These are phyloP conservation scores for Drosophila guanche DNA, from an alignment of 1,140 invertebrate species.

Conservation along the genomic window DNA sequence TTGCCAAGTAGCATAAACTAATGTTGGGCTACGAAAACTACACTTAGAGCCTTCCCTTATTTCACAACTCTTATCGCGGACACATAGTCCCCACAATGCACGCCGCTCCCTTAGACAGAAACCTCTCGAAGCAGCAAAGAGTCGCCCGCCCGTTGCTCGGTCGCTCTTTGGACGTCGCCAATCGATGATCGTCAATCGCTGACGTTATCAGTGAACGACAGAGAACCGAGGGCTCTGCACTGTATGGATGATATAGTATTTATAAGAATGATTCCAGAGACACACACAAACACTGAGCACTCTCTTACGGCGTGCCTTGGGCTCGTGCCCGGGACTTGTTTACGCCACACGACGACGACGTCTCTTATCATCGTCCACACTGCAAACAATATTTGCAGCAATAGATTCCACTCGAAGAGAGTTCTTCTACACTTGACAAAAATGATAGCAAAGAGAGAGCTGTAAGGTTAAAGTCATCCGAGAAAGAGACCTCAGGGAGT, in stretches of 20 bases:
- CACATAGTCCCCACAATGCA: neutral
- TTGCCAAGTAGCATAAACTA: too few relatives aligned
- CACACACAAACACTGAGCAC: conserved; percentile 9
- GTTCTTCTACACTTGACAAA: conserved; percentile 35
- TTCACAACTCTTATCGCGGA: conserved; percentile 31
- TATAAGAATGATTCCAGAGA: conserved; percentile 20
- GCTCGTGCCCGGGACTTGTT: conserved; percentile 22
- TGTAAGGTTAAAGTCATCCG: neutral
- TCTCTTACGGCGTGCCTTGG: conserved; percentile 48
- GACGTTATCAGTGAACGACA: conserved; percentile 29
- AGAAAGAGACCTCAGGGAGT: neutral
- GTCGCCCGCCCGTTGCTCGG: neutral
- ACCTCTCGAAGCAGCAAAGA: conserved; percentile 28
- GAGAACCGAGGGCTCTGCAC: conserved; percentile 8
- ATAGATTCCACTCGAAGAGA: conserved; percentile 44
- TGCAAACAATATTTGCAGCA: conserved; percentile 34
- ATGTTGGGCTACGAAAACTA: too few relatives aligned
- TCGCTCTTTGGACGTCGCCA: conserved; percentile 13
- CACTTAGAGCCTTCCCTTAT: conserved; percentile 41
- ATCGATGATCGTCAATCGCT: conserved; percentile 31
- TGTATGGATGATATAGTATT: conserved; percentile 29
- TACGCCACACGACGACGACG: conserved; percentile 24
- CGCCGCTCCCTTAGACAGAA: conserved; percentile 38
- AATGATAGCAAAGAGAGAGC: conserved; percentile 37
- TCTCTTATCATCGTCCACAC: conserved; percentile 37